phyloP scores from a whole-genome alignment of 2,888 invertebrate genomes.

The Drosophila pseudotalamancana region DNA sequence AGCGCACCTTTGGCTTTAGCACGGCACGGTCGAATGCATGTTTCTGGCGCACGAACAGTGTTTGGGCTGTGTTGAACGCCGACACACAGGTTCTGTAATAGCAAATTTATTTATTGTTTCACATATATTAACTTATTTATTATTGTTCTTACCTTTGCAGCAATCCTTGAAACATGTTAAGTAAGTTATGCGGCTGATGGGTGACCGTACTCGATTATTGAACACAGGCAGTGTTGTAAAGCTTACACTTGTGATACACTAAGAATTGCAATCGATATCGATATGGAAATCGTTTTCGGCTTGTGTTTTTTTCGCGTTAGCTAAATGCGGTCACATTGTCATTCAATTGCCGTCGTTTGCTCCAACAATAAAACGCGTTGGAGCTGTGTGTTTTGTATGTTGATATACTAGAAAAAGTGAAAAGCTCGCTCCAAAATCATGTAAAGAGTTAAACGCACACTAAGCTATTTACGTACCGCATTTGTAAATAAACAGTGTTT shows the following conservation, averaged over 20 bases:
- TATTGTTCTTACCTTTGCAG: slow-evolving; percentile 64
- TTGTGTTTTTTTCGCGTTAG: slow-evolving; percentile 35
- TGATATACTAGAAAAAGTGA: slow-evolving; percentile 63
- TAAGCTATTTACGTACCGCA: slow-evolving; percentile 20
- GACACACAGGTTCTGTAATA: slow-evolving; percentile 55
- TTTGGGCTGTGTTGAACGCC: slow-evolving; percentile 56
- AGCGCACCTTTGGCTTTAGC: slow-evolving; percentile 80
- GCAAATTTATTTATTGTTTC: background rate
- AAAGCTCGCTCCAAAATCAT: slow-evolving; percentile 51
- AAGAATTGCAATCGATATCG: slow-evolving; percentile 13
- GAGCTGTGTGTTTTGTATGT: slow-evolving; percentile 64
- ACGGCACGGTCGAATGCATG: slow-evolving; percentile 79
- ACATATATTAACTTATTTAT: slow-evolving; percentile 11
- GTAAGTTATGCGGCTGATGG: slow-evolving; percentile 40
- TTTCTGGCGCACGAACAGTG: slow-evolving; percentile 70
- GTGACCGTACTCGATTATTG: slow-evolving; percentile 8
- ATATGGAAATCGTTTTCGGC: slow-evolving; percentile 1
- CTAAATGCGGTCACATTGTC: slow-evolving; percentile 50
- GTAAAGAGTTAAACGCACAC: slow-evolving; percentile 34
- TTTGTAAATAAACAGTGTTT: slow-evolving; percentile 11
- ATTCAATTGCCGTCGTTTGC: slow-evolving; percentile 67
- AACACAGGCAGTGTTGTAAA: slow-evolving; percentile 18
- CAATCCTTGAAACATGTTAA: slow-evolving; percentile 70
- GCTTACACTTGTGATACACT: background rate
- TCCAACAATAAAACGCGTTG: slow-evolving; percentile 66